phyloP scores from a whole-genome alignment of 1,140 invertebrate species.

The Tetramorium alpestre region DNA sequence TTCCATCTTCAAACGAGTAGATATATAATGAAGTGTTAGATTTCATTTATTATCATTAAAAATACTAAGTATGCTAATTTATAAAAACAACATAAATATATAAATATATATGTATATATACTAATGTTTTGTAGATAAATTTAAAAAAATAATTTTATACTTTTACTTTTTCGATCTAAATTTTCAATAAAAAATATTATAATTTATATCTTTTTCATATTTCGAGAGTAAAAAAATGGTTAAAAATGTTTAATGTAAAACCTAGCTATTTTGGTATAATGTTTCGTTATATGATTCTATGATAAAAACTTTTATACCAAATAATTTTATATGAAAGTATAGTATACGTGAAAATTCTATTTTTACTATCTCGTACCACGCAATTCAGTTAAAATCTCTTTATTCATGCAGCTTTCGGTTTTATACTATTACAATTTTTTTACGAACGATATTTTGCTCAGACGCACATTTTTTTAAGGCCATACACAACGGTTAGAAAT shows the following conservation, averaged over 20 bases:
- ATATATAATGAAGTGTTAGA: background rate
- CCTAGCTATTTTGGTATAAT: background rate
- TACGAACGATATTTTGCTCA: background rate
- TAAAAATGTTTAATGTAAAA: constrained; percentile 1
- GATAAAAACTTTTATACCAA: background rate
- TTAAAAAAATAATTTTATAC: background rate
- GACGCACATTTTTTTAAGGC: background rate
- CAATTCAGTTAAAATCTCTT: constrained; percentile 22
- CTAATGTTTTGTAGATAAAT: background rate
- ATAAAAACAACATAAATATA: background rate
- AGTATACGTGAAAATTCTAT: background rate
- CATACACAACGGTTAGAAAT: background rate
- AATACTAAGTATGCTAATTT: background rate
- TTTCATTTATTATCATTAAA: background rate
- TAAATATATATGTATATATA: background rate
- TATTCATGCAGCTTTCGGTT: constrained; percentile 18
- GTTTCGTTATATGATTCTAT: background rate
- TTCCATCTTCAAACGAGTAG: background rate
- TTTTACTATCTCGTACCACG: background rate
- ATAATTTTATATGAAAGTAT: background rate
- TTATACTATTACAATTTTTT: constrained; percentile 7
- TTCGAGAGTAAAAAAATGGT: background rate
- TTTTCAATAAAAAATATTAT: background rate
- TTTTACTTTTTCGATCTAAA: background rate
- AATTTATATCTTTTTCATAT: background rate